A percentile compares a stretch with the other conserved stretches of the same genome.
These are phyloP conservation scores for Poeciliopsis presidionis DNA, from an alignment of 2,797 vertebrate species.

Conservation along the genomic window DNA sequence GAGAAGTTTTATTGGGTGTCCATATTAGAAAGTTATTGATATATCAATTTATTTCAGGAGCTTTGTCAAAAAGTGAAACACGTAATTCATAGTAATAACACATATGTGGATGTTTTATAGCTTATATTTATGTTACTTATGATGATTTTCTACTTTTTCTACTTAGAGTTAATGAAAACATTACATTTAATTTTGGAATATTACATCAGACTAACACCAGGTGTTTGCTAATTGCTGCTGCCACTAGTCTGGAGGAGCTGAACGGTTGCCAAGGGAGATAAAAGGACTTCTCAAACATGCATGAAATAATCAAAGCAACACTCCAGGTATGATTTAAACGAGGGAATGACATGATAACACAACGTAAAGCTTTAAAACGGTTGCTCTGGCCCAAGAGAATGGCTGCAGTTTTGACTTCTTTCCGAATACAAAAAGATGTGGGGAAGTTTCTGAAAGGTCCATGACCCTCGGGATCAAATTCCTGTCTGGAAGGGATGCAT, in stretches of 20 bases:
- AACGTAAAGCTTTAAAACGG: neutral
- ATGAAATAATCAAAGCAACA: neutral
- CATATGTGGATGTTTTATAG: neutral
- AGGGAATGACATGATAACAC: neutral
- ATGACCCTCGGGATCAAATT: conserved; percentile 32
- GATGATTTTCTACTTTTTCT: neutral
- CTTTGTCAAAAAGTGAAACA: neutral
- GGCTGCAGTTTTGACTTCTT: conserved; percentile 13
- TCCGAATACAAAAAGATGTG: conserved; percentile 7
- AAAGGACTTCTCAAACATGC: neutral
- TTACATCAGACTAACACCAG: neutral
- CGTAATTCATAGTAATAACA: neutral
- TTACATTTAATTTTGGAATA: neutral
- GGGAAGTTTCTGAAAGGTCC: conserved; percentile 20
- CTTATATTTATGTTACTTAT: neutral
- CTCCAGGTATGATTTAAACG: neutral
- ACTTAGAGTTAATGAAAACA: too few relatives aligned
- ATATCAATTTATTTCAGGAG: neutral
- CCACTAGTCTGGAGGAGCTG: neutral
- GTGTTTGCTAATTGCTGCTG: neutral
- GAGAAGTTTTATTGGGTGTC: neutral
- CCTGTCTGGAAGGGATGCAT: conserved; percentile 26
- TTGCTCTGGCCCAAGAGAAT: neutral
- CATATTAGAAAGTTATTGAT: neutral
- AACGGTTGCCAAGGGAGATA: neutral